Evolutionary conservation across 2,113 vertebrate species (phyloP).

Genomic region (Felis catus): DNA sequence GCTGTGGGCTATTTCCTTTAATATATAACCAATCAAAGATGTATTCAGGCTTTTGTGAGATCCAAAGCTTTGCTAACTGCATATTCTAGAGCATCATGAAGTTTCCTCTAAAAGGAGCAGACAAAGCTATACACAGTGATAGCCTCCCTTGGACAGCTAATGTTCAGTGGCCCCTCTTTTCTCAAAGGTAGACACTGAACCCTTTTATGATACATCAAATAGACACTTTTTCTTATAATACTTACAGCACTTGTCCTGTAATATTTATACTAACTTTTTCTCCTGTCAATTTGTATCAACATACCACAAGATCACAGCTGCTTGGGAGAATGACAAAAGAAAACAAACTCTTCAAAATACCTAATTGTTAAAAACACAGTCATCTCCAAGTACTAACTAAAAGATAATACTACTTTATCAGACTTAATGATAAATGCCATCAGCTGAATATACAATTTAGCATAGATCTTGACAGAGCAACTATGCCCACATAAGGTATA

Average conservation of each 20-base stretch:
- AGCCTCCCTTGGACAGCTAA: slow-evolving; percentile 79
- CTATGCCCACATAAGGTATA: slow-evolving; percentile 6
- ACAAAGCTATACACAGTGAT: slow-evolving; percentile 82
- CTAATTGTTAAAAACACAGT: slow-evolving; percentile 3
- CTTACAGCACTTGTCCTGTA: slow-evolving; percentile 59
- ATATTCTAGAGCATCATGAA: slow-evolving; percentile 82
- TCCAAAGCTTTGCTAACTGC: slow-evolving; percentile 81
- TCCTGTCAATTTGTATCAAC: slow-evolving; percentile 69
- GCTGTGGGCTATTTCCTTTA: slow-evolving; percentile 84
- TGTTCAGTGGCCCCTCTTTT: slow-evolving; percentile 74
- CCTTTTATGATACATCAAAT: slow-evolving; percentile 79
- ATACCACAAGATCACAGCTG: slow-evolving; percentile 66
- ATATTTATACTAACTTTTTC: slow-evolving; percentile 65
- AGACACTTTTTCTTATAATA: slow-evolving; percentile 69
- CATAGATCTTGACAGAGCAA: slow-evolving; percentile 4
- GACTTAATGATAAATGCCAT: slow-evolving; percentile 29
- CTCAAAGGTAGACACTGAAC: slow-evolving; percentile 65
- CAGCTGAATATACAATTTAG: slow-evolving; percentile 31
- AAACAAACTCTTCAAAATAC: slow-evolving; percentile 54
- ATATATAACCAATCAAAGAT: slow-evolving; percentile 87
- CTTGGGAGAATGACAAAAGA: slow-evolving; percentile 47
- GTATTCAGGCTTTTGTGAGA: slow-evolving; percentile 85
- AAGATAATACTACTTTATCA: slow-evolving; percentile 37
- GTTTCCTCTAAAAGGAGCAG: slow-evolving; percentile 81
- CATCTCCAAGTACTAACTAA: neutral